Conservation (phyloP, 2,797 vertebrate genomes). For the Sciaenops ocellatus region DNA sequence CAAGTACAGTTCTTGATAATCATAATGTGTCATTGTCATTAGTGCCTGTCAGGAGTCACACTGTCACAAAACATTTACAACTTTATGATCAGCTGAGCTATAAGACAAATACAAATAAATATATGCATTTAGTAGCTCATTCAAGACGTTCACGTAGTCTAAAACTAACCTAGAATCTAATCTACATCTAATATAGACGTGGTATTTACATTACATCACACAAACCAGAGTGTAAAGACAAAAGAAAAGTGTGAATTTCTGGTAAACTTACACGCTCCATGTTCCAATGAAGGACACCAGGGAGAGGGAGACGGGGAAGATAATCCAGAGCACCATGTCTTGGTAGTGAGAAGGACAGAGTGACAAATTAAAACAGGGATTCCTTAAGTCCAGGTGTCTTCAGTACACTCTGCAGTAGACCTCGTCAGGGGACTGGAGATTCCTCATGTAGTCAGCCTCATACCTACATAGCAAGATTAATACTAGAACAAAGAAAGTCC, state of each 20-base stretch:
- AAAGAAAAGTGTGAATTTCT: conserved; percentile 12
- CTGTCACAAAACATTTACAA: background rate
- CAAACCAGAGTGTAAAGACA: conserved; percentile 14
- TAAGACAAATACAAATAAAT: background rate
- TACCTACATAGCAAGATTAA: background rate
- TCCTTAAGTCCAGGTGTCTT: conserved; percentile 28
- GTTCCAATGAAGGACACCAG: conserved; percentile 84
- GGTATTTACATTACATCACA: background rate
- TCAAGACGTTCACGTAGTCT: background rate
- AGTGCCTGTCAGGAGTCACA: background rate
- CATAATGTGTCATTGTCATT: background rate
- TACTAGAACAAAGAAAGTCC: background rate
- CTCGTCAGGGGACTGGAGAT: conserved; percentile 11
- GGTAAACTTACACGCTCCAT: conserved; percentile 85
- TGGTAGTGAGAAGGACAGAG: conserved; percentile 8
- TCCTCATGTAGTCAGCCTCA: conserved; percentile 27
- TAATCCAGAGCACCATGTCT: conserved; percentile 84
- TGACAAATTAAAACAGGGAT: background rate
- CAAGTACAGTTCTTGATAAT: background rate
- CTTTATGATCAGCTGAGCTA: background rate
- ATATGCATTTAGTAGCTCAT: background rate
- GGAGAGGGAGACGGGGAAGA: conserved; percentile 82
- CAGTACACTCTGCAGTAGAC: background rate
- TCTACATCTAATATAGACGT: background rate
- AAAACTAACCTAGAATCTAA: background rate